Base-by-base conservation (phyloP, 2,888 invertebrate species). In the Anorthoa munda region DNA sequence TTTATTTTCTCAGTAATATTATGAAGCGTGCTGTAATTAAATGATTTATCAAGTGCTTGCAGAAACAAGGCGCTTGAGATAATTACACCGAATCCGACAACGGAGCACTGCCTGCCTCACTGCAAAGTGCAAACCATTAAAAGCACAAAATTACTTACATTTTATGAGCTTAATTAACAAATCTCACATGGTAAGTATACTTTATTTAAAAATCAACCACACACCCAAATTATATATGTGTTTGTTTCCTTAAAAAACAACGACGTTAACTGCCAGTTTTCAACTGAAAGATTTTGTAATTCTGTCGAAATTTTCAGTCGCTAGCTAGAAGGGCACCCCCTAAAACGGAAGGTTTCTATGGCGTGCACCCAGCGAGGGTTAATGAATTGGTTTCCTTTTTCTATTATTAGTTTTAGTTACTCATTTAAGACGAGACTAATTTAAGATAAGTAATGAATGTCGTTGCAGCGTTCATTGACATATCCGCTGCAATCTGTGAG, bases 321-420 rank as follows among this genome's bases (percentile, higher is more conserved):
- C 26, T 53, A 66, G 58, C 51, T 39, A 69, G 46, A 39, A 66
- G 55, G 26, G 51, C 51, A 58, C 13, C 72, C 76, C 70, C 77
- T 46, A 72, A 79, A 70, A 75, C 75, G 75, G 71, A 68, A 79
- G 79, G 65, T 51, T 72, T 63, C 72, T 39, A 82, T 82, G 70
- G 70, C 81, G 82, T 79, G 79, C 82, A 73, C 72, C 58, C 80
- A 72, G 68, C 64, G 79, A 83, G 79, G 87, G 85, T 85, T 87
- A 89, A 90, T 90, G 86, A 87, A 90, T 89, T 88, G 85, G 83
- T 85, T 85, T 85, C 76, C 74, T 82, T 86, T 84, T 89, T 86
- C 88, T 89, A 90, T 89, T 87, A 89, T 87, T 89, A 90, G 88
- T 86, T 86, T 83, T 77, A 83, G 83, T 83, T 81, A 74, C 82